Base-by-base conservation (phyloP, 1,140 invertebrate genomes). In the Dendrolimus punctatus region DNA sequence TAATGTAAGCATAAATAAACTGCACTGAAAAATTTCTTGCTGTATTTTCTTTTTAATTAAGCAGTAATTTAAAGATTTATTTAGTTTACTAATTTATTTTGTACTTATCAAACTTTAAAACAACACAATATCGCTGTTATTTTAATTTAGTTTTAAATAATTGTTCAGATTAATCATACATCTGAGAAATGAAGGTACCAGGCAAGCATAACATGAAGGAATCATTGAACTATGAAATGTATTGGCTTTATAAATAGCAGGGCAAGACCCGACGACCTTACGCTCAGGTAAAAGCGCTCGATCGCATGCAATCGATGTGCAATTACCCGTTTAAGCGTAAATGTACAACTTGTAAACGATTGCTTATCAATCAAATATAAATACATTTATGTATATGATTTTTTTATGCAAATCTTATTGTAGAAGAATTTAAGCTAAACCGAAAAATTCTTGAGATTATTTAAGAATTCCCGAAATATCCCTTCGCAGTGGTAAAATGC, bases 401-500 rank as follows among this genome's bases (percentile, higher is more conserved):
- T 23, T 23, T 23, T 23, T 2, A 3, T 23, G 23, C 23, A 23
- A 23, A 23, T 23, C 23, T 23, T 23, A 23, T n/a, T n/a, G n/a
- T 23, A 23, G 23, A 23, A 23, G 23, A 23, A 23, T 23, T 23
- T 23, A 23, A 23, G 23, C 23, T 3, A 23, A 23, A 23, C 3
- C 23, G 23, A 1, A 23, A 23, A 23, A 23, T 2, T 23, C 23
- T 23, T 23, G 23, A 23, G 23, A 23, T 23, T 23, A 2, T 23
- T 23, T 23, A 23, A 23, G 55, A 71, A 73, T 66, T 66, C 69
- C 65, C 65, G 81, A 83, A 85, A 81, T 85, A 85, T 68, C 70
- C 67, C 80, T 82, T 79, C 68, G 77, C 75, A 74, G 77, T 72
- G 80, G 82, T 73, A 81, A 81, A 82, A 68, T 80, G 71, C 73